Conservation (phyloP, 2,797 vertebrate genomes). For the Phoeniculus purpureus region DNA sequence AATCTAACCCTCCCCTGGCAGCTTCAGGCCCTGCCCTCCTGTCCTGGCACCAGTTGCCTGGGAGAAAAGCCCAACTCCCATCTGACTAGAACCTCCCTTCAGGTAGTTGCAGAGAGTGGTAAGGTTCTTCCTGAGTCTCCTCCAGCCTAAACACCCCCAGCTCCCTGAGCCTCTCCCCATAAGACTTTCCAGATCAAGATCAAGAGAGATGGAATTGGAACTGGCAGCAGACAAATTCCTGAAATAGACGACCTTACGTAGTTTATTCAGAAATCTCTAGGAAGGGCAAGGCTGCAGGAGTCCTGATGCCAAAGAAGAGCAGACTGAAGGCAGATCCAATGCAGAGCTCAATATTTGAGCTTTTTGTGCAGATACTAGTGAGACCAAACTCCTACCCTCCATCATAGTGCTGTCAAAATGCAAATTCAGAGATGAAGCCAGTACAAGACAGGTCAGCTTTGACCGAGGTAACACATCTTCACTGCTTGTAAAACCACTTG, state of each 20-base stretch:
- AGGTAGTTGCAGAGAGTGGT: no score
- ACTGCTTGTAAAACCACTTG: neutral
- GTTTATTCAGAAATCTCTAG: neutral
- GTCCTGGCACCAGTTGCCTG: no score
- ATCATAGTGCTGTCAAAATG: neutral
- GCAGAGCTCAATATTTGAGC: accelerated
- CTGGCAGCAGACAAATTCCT: neutral
- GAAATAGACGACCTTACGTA: neutral
- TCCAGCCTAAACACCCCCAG: no score
- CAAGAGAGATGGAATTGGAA: neutral
- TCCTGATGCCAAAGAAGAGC: neutral
- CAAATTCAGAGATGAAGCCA: neutral
- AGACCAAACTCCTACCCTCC: neutral
- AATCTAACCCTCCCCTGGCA: no score
- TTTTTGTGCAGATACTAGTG: neutral
- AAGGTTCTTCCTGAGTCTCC: no score
- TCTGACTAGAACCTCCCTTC: no score
- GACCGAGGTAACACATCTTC: accelerated
- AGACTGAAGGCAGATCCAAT: neutral
- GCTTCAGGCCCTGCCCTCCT: no score
- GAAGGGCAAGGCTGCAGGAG: neutral
- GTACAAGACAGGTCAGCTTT: neutral
- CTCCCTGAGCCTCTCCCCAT: no score
- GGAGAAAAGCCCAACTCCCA: no score
- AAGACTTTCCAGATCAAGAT: neutral